phyloP scores from a whole-genome alignment of 2,888 invertebrate genomes.

The Drosophila anomalata region DNA sequence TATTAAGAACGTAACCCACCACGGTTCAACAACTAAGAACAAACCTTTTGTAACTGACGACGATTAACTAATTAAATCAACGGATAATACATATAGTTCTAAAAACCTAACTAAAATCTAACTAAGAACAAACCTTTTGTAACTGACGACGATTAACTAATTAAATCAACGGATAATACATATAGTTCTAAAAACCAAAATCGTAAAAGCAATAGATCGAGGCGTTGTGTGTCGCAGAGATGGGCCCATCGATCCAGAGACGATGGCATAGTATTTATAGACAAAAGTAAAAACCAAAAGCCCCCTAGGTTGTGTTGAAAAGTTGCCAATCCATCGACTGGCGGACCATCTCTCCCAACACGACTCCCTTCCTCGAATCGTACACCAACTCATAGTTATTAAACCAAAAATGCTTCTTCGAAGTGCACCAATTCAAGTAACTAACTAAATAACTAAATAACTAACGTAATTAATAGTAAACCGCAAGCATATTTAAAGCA shows the following conservation, averaged over 20 bases:
- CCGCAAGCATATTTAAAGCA: slow-evolving; percentile 53
- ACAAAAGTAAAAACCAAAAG: slow-evolving; percentile 4
- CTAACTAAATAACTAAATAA: slow-evolving; percentile 18
- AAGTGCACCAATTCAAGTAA: slow-evolving; percentile 58
- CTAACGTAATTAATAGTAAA: slow-evolving; percentile 25
- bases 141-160: slow-evolving; percentile 55
- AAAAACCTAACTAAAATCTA: no score
- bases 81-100: background rate
- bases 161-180: background rate
- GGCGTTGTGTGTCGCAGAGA: slow-evolving; percentile 11
- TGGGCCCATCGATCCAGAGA: slow-evolving; percentile 16
- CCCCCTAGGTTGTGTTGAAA: slow-evolving; percentile 34
- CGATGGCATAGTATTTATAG: slow-evolving; percentile 20
- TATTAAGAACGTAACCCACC: slow-evolving; percentile 76
- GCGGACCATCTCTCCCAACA: slow-evolving; percentile 23
- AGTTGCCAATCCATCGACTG: slow-evolving; percentile 23
- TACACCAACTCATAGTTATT: slow-evolving; percentile 33
- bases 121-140: slow-evolving; percentile 74
- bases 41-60: slow-evolving; percentile 72
- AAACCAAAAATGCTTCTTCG: slow-evolving; percentile 36
- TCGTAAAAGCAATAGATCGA: slow-evolving; percentile 34
- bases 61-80: slow-evolving; percentile 21
- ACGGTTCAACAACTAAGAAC: slow-evolving; percentile 76
- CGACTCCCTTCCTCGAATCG: slow-evolving; percentile 17
- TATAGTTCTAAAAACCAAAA: slow-evolving; percentile 5